Conservation (phyloP, 2,888 invertebrate genomes). For the Plagodis pulveraria region DNA sequence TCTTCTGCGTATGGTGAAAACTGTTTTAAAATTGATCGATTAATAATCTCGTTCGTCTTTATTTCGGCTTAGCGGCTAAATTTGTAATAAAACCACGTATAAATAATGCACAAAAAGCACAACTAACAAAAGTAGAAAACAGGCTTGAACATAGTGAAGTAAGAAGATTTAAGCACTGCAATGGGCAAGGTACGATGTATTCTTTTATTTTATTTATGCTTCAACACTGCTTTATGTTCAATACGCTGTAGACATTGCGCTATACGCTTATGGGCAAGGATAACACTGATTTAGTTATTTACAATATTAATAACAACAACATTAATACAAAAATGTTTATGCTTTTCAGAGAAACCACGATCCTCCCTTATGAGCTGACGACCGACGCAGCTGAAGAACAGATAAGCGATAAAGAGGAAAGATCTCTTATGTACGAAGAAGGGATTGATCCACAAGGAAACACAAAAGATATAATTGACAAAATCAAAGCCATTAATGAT, state of each 20-base stretch:
- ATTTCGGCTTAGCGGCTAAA: conserved; percentile 23
- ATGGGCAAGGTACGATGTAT: conserved; percentile 73
- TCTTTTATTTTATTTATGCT: conserved; percentile 53
- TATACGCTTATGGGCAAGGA: conserved; percentile 18
- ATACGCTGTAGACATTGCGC: conserved; percentile 5
- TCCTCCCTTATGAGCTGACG: conserved; percentile 32
- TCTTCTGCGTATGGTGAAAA: too few species aligned
- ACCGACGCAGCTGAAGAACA: conserved; percentile 34
- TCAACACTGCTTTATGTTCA: conserved; percentile 48
- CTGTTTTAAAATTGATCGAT: too few species aligned
- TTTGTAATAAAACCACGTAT: conserved; percentile 24
- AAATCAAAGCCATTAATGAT: conserved; percentile 83
- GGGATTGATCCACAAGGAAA: conserved; percentile 46
- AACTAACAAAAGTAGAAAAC: conserved; percentile 53
- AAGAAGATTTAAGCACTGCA: conserved; percentile 41
- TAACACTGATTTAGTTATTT: neutral
- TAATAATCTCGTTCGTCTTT: neutral
- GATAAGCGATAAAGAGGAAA: conserved; percentile 45
- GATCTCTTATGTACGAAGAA: conserved; percentile 53
- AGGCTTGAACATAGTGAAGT: conserved; percentile 45
- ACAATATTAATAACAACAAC: neutral
- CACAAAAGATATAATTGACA: conserved; percentile 78
- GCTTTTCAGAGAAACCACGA: conserved; percentile 52
- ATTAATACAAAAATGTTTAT: neutral
- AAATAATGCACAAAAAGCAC: conserved; percentile 45